Base-by-base conservation (phyloP, 2,888 invertebrate genomes). In the Dolomedes plantarius region DNA sequence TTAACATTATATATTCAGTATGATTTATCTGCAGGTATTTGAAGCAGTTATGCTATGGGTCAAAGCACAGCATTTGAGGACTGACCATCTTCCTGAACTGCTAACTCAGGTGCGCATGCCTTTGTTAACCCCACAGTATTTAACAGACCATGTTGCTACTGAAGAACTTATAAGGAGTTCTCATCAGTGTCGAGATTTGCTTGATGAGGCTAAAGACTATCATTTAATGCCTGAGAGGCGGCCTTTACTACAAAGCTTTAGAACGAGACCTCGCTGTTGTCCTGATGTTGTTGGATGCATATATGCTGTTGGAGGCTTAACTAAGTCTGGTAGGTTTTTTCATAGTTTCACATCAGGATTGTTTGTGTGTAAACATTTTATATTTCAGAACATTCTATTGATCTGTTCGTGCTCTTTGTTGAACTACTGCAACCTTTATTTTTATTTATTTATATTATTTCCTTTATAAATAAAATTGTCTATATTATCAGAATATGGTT, bases 121-220 rank as follows among this genome's bases (percentile, higher is more conserved):
- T 0, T 92, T 97, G 62, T 92, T 97, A 1, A 94, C 95, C 1
- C 96, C 96, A 0, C 94, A 95, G 89, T 96, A 95, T 91, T 92
- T 97, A 69, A 94, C 95, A 1, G 96, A 96, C 92, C 92, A 94
- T 76, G 95, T 96, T 16, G 95, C 95, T 1, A 94, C 95, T 23
- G 96, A 96, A 91, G 95, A 95, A 89, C 92, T 96, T 2, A 94
- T 96, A 88, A 93, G 95, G 89, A 94, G 93, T 62, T 96, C 95
- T 29, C 94, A 95, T 90, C 94, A 94, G 90, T 96, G 96, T 92
- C 93, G 96, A 89, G 96, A 97, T 92, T 92, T 96, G 68, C 91
- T 97, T 74, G 97, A 97, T 91, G 97, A 96, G 91, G 97, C 97
- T 0, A 94, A 95, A 90, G 96, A 96, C 90, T 97, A 95, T 91